Evolutionary conservation across 2,113 vertebrate genomes (phyloP).

Genomic region (Mormyrus iriodes): DNA sequence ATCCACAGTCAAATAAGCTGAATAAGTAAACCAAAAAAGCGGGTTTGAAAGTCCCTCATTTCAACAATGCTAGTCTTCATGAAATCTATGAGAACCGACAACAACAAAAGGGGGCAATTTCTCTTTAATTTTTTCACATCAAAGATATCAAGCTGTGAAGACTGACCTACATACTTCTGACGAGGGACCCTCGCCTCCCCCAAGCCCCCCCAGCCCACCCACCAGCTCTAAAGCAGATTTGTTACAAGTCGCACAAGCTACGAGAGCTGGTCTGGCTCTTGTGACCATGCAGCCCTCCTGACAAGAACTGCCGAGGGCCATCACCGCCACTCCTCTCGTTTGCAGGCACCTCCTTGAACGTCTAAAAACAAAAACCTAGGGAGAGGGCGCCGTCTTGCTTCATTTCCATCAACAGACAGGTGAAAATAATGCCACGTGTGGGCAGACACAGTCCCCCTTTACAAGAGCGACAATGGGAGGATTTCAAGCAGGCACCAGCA

Average conservation of each 20-base stretch:
- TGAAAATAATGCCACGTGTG: constrained; percentile 11
- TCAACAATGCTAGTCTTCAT: background rate
- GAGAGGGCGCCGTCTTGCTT: background rate
- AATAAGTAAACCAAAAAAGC: background rate
- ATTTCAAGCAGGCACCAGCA: background rate
- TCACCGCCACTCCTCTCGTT: background rate
- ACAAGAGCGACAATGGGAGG: background rate
- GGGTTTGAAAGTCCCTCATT: background rate
- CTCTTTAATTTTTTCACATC: background rate
- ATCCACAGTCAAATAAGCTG: background rate
- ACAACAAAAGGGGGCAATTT: background rate
- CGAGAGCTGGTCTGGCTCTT: background rate
- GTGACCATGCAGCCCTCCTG: background rate
- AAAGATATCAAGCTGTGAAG: background rate
- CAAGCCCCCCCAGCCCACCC: background rate
- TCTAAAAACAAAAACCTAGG: background rate
- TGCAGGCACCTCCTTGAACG: background rate
- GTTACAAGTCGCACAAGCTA: background rate
- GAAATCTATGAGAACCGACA: background rate
- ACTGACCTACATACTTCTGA: background rate
- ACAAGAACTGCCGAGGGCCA: background rate
- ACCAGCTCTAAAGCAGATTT: background rate
- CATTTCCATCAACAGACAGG: background rate
- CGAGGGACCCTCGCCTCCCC: background rate
- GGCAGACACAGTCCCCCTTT: background rate